A percentile compares a stretch with the other conserved stretches of the same genome.
Evolutionary conservation across 2,888 invertebrate genomes (phyloP).

Genomic region (Nipponacmea schrenckii): DNA sequence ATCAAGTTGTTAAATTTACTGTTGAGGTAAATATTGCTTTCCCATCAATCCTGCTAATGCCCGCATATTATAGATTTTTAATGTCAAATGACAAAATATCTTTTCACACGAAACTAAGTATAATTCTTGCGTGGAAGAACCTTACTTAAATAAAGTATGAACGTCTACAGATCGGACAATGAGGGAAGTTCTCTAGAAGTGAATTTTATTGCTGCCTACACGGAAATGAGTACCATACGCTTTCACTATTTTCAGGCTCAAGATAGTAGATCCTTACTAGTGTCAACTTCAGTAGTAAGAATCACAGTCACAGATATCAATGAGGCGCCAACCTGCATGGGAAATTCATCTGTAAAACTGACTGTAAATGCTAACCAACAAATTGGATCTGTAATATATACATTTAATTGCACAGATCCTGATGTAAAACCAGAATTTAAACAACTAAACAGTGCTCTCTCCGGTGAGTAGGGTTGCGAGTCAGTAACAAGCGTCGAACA

Average conservation of each 20-base stretch:
- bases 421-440: slow-evolving; percentile 27
- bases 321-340: slow-evolving; percentile 29
- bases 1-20: no score
- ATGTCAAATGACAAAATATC: no score
- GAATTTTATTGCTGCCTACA: not conserved
- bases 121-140: no score
- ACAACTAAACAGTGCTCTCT: slow-evolving; percentile 11
- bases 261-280: slow-evolving; percentile 28
- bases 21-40: no score
- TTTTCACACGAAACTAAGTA: no score
- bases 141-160: no score
- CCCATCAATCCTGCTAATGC: no score
- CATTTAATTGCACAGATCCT: slow-evolving; percentile 28
- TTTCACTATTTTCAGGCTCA: slow-evolving; percentile 21
- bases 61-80: no score
- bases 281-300: slow-evolving; percentile 30
- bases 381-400: slow-evolving; percentile 17
- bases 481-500: no score
- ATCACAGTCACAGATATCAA: slow-evolving; percentile 32
- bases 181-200: no score
- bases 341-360: not conserved
- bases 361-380: slow-evolving; percentile 12
- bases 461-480: slow-evolving; percentile 13
- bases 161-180: no score
- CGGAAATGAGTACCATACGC: no score